A percentile compares a stretch with the other conserved stretches of the same genome.
These are phyloP conservation scores for Schrankia costaestrigalis DNA, from an alignment of 2,888 invertebrate species.

Conservation along the genomic window DNA sequence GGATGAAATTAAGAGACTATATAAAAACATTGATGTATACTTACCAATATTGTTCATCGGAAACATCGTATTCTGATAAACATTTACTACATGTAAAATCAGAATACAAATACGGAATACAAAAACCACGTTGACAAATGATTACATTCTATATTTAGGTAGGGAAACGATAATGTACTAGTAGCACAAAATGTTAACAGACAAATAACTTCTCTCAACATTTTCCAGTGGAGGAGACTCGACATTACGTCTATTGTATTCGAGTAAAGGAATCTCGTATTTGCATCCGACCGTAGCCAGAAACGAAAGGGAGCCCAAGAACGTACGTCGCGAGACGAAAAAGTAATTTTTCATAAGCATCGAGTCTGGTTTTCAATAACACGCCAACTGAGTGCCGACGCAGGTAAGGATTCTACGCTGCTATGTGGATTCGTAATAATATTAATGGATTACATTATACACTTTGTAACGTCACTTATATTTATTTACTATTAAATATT, in stretches of 20 bases:
- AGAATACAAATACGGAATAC: too few relatives aligned
- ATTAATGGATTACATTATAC: conserved; percentile 33
- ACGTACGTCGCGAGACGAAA: conserved; percentile 53
- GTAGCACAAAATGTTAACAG: conserved; percentile 53
- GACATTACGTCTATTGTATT: conserved; percentile 64
- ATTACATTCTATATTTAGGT: conserved; percentile 33
- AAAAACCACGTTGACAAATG: conserved; percentile 35
- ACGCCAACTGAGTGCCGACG: conserved; percentile 47
- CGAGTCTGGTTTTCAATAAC: conserved; percentile 60
- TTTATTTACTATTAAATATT: neutral
- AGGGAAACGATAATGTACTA: conserved; percentile 42
- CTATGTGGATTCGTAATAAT: conserved; percentile 23
- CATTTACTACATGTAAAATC: too few relatives aligned
- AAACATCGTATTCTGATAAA: too few relatives aligned
- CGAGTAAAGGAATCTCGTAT: conserved; percentile 67
- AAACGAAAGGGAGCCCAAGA: conserved; percentile 46
- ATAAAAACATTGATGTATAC: too few relatives aligned
- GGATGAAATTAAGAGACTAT: too few relatives aligned
- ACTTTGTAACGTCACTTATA: conserved; percentile 9
- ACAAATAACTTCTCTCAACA: conserved; percentile 69
- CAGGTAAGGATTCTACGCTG: conserved; percentile 27
- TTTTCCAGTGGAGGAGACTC: conserved; percentile 60
- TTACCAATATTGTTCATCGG: too few relatives aligned
- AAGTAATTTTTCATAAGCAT: conserved; percentile 66
- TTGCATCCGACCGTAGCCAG: conserved; percentile 60